Percentiles rank a stretch among this genome's conserved stretches.
These are phyloP conservation scores for Laupala kohalensis DNA, from an alignment of 1,140 invertebrate species.

Conservation along the genomic window DNA sequence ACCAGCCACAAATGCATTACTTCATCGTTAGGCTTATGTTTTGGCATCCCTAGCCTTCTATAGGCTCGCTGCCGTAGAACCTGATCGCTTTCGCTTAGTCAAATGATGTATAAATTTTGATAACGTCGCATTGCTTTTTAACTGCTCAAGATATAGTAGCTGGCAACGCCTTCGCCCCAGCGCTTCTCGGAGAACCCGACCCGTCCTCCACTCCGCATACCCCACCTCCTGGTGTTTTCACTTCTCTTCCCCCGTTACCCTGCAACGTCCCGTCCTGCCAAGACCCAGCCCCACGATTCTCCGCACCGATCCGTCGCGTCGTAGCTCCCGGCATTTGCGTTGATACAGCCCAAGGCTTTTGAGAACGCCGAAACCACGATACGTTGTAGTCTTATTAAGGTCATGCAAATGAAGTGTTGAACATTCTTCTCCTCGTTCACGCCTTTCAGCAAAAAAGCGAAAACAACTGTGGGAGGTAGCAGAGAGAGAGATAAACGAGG, in stretches of 20 bases:
- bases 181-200: not conserved
- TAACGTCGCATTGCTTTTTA: conserved; percentile 18
- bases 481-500: not conserved
- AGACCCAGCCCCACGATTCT: no score
- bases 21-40: conserved; percentile 18
- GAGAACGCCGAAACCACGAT: not conserved
- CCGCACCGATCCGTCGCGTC: not conserved
- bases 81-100: conserved; percentile 20
- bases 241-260: no score
- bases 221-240: no score
- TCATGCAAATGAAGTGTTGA: conserved; percentile 14
- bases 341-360: conserved; percentile 1
- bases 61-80: not conserved
- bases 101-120: conserved; percentile 21
- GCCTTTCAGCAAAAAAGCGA: not conserved
- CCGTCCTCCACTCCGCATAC: not conserved
- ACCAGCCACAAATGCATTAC: conserved; percentile 14
- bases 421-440: conserved; percentile 1
- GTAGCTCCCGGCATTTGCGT: conserved; percentile 2
- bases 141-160: conserved; percentile 13
- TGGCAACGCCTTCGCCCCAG: not conserved
- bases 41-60: conserved; percentile 12
- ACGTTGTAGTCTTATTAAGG: conserved; percentile 9
- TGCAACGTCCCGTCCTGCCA: no score
- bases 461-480: not conserved